Evolutionary conservation across 1,140 invertebrate species (phyloP).

Genomic region (Pseudomyrmex pallidus): DNA sequence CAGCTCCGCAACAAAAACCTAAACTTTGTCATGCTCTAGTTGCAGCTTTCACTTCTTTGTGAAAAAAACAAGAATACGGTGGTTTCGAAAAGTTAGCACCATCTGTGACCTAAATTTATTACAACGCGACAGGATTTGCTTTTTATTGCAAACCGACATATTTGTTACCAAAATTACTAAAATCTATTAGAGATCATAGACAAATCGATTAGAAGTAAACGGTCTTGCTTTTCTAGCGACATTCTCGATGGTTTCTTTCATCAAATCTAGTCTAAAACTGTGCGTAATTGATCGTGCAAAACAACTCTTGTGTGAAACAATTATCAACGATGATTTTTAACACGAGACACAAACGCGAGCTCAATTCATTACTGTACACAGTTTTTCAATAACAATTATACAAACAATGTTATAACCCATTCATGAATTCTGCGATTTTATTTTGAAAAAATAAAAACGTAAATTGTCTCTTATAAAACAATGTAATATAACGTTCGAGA

Average conservation of each 20-base stretch:
- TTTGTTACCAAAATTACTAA: slow-evolving; percentile 1
- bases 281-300: not conserved
- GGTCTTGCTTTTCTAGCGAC: not conserved
- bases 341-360: not conserved
- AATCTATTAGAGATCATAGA: not conserved
- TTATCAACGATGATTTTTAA: slow-evolving; percentile 11
- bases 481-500: not conserved
- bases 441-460: not conserved
- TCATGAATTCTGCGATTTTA: not conserved
- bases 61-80: slow-evolving; percentile 42
- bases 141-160: not conserved
- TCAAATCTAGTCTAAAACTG: slow-evolving; percentile 28
- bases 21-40: slow-evolving; percentile 40
- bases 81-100: slow-evolving; percentile 40
- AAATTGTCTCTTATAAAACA: not conserved
- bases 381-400: slow-evolving; percentile 6
- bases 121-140: not conserved
- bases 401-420: not conserved
- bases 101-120: slow-evolving; percentile 46
- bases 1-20: slow-evolving; percentile 18
- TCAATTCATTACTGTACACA: not conserved
- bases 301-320: not conserved
- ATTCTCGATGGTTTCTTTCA: not conserved
- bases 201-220: no score
- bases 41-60: slow-evolving; percentile 39